Conservation (phyloP, 1,140 invertebrate genomes). For the Pantala flavescens region DNA sequence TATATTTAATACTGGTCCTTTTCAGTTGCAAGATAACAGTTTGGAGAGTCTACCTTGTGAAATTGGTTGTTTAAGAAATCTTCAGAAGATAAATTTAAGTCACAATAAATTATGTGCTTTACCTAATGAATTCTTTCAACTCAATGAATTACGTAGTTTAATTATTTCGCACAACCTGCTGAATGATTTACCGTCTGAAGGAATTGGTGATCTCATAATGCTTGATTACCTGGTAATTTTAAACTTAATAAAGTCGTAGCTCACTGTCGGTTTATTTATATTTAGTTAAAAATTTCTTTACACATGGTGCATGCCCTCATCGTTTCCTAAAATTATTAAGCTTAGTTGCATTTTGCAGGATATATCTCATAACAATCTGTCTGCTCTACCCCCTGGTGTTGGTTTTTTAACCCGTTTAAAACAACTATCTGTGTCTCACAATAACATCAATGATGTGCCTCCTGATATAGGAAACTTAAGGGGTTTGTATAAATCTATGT, state of each 20-base stretch:
- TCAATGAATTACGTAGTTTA: conserved; percentile 55
- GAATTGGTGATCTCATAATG: conserved; percentile 61
- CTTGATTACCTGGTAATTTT: conserved; percentile 49
- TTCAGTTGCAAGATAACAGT: conserved; percentile 69
- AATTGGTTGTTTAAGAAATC: conserved; percentile 59
- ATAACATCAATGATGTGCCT: conserved; percentile 43
- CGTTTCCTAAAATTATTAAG: too few species aligned
- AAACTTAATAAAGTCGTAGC: too few species aligned
- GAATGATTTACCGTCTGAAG: conserved; percentile 37
- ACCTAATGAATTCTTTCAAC: conserved; percentile 50
- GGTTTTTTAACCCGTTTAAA: conserved; percentile 46
- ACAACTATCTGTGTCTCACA: conserved; percentile 47
- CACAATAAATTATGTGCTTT: conserved; percentile 60
- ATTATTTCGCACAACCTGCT: conserved; percentile 58
- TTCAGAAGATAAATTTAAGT: conserved; percentile 67
- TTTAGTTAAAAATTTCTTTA: too few species aligned
- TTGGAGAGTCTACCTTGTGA: conserved; percentile 59
- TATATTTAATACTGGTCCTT: conserved; percentile 22
- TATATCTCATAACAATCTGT: conserved; percentile 48
- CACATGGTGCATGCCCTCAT: too few species aligned
- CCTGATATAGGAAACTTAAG: conserved; percentile 45
- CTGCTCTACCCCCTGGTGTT: conserved; percentile 42
- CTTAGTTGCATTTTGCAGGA: conserved; percentile 37
- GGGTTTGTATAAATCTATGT: conserved; percentile 31
- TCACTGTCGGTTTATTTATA: too few species aligned